Conservation (phyloP, 1,140 invertebrate genomes). For the Pachypsylla venusta region DNA sequence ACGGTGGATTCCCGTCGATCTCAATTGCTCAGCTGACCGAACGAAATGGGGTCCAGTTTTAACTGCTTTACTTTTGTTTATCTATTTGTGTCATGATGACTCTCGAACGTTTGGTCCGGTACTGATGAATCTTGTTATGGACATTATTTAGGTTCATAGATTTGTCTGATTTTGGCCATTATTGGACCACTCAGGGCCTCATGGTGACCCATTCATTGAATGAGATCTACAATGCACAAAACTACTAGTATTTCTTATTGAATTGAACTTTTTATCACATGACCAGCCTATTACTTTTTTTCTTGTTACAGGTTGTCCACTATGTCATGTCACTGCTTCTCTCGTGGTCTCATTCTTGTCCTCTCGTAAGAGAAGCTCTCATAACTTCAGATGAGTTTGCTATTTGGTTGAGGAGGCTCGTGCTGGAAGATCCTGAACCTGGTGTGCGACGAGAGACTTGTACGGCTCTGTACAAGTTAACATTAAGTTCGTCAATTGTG, state of each 20-base stretch:
- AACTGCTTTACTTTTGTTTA: too few species aligned
- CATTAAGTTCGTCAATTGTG: conserved; percentile 46
- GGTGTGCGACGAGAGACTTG: conserved; percentile 75
- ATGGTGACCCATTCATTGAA: too few species aligned
- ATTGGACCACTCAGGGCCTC: too few species aligned
- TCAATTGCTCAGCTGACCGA: too few species aligned
- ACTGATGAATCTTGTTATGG: too few species aligned
- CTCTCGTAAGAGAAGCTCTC: conserved; percentile 38
- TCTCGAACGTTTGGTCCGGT: too few species aligned
- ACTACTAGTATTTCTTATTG: background rate
- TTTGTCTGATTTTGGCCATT: too few species aligned
- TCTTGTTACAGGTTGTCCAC: conserved; percentile 42
- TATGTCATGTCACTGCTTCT: conserved; percentile 66
- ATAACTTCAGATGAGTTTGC: conserved; percentile 50
- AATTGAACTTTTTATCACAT: background rate
- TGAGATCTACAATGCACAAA: background rate
- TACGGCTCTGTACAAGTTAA: conserved; percentile 74
- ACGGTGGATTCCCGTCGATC: too few species aligned
- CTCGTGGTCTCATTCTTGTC: conserved; percentile 65
- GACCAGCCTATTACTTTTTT: too few species aligned
- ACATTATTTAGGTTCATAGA: too few species aligned
- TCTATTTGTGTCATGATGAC: too few species aligned
- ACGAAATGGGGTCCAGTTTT: too few species aligned
- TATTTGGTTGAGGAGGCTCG: conserved; percentile 55
- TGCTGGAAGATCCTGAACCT: conserved; percentile 70